Evolutionary conservation across 2,888 invertebrate species (phyloP).

Genomic region (Rotaria magnacalcarata): DNA sequence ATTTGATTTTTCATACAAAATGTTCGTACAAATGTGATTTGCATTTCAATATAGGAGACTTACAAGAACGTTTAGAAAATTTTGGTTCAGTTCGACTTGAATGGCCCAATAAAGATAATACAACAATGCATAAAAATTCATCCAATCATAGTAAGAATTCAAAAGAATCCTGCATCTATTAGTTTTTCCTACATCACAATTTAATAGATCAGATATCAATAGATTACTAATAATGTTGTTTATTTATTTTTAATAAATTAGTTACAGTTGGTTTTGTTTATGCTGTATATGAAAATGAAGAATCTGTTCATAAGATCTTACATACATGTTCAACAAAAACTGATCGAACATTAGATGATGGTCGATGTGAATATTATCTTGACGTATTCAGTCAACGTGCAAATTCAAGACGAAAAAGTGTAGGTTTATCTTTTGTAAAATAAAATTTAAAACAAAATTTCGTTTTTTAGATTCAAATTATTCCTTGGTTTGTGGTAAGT

Average conservation of each 20-base stretch:
- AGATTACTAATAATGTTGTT: too few species aligned
- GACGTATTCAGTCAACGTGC: not conserved
- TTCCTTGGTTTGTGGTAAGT: slow-evolving; percentile 14
- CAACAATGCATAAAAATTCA: not conserved
- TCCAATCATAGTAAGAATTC: not conserved
- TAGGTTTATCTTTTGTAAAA: not conserved
- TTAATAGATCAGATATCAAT: too few species aligned
- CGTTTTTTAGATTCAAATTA: slow-evolving; percentile 17
- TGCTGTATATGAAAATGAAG: slow-evolving; percentile 45
- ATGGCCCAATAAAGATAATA: slow-evolving; percentile 45
- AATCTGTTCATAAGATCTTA: slow-evolving; percentile 37
- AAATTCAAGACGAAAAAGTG: not conserved
- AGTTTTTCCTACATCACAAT: too few species aligned
- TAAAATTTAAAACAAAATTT: not conserved
- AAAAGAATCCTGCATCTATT: too few species aligned
- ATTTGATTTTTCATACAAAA: not conserved
- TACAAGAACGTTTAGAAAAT: slow-evolving; percentile 39
- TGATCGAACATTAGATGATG: slow-evolving; percentile 35
- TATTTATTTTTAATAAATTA: not conserved
- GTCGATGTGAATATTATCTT: slow-evolving; percentile 33
- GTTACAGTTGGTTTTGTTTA: slow-evolving; percentile 44
- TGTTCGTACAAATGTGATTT: too few species aligned
- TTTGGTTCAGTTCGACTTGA: slow-evolving; percentile 45
- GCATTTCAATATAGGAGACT: slow-evolving; percentile 50
- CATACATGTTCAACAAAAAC: slow-evolving; percentile 6